These are phyloP conservation scores for Fregata magnificens DNA, from an alignment of 2,113 vertebrate species.

Conservation along the genomic window DNA sequence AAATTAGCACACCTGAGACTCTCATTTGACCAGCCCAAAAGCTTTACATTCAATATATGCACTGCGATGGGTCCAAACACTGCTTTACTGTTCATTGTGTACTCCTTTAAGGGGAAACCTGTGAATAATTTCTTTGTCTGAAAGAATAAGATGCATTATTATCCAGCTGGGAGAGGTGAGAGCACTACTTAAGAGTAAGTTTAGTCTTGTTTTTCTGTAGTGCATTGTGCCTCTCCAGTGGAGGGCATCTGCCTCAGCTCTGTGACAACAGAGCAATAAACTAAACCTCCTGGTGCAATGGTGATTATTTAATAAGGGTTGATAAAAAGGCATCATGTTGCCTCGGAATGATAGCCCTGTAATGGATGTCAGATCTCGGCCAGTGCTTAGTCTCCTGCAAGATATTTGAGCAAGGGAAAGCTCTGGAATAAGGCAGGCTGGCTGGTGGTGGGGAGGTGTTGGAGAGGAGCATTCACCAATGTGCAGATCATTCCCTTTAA, in stretches of 20 bases:
- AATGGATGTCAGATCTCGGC: not conserved
- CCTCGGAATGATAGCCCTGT: not conserved
- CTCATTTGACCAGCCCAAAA: not conserved
- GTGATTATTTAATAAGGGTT: not conserved
- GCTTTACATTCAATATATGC: rapidly evolving
- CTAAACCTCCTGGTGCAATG: not conserved
- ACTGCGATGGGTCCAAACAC: not conserved
- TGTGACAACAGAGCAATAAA: not conserved
- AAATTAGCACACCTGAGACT: not conserved
- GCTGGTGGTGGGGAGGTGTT: not conserved
- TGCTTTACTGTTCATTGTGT: not conserved
- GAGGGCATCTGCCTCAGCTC: not conserved
- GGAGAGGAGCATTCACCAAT: not conserved
- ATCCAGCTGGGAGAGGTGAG: not conserved
- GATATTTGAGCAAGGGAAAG: not conserved
- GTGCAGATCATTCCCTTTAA: not conserved
- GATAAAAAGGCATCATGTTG: not conserved
- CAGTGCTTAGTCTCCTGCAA: not conserved
- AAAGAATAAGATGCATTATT: not conserved
- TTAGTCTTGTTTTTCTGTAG: not conserved
- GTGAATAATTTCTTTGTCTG: not conserved
- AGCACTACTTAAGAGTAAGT: not conserved
- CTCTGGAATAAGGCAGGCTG: not conserved
- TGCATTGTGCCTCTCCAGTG: not conserved
- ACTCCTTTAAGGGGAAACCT: not conserved